Base-by-base conservation (phyloP, 2,797 vertebrate species). In the Enteromius argenteus region DNA sequence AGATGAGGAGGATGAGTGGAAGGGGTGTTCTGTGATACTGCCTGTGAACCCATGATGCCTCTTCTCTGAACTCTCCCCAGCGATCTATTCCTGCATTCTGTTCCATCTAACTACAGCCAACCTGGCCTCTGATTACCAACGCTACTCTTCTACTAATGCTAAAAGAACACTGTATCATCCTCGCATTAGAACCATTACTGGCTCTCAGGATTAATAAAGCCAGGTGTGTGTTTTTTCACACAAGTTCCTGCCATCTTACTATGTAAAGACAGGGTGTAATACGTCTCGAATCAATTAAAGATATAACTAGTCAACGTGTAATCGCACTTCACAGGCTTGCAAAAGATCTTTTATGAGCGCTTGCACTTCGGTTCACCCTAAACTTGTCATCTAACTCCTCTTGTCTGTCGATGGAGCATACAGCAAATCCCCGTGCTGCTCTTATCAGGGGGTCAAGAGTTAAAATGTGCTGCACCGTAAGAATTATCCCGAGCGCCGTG, bases 31-130 rank as follows among this genome's bases (percentile, higher is more conserved):
- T 89, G 78, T 93, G 91, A 88, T 94, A 95, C 93, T 92, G 86
- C 60, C 83, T 89, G 86, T 95, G 93, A 95, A 95, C 94, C 91
- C 19, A 88, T 83, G 89, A 87, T 88, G 90, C 91, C 86, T 90
- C 90, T 88, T 87, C 30, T 42, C 85, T 89, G 90, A 85, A 86
- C 91, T 90, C 85, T 80, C 77, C 87, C 35, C 67, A 81, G 64
- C 46, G 68, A 81, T 89, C 87, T 80, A 35, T 49, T 67, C 37
- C 74, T 58, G 39, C 11, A 67, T 76, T 84, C 37, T 62, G 51
- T 82, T 79, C 75, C 44, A 58, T 81, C 75, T 62, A 67, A 83
- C 74, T 89, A 66, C 51, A 71, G 76, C 68, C 62, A 64, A 27
- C 19, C 42, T 71, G 72, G 72, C 67, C 71, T 60, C n/a, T 58